Percentiles rank a stretch among this genome's conserved stretches.
These are phyloP conservation scores for Tribolium freemani DNA, from an alignment of 2,888 invertebrate genomes.

Conservation along the genomic window DNA sequence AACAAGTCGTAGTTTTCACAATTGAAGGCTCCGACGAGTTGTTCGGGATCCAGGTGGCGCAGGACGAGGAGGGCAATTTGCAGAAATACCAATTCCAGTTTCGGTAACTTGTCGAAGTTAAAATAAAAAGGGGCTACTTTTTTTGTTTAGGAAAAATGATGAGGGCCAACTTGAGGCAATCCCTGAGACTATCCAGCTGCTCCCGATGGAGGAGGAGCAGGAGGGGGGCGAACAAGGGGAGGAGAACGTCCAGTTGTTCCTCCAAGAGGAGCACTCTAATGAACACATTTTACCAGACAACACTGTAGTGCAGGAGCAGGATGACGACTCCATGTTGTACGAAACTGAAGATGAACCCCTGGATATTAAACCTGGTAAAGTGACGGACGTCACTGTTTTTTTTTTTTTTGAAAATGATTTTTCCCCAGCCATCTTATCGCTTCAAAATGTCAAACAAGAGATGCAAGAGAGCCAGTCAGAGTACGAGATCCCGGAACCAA, in stretches of 20 bases:
- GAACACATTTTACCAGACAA: slow-evolving; percentile 34
- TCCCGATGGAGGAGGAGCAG: slow-evolving; percentile 55
- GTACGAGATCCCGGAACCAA: not conserved
- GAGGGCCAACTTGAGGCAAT: slow-evolving; percentile 65
- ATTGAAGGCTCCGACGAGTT: slow-evolving; percentile 65
- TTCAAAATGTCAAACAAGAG: slow-evolving; percentile 21
- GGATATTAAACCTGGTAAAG: slow-evolving; percentile 48
- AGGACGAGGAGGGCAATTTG: slow-evolving; percentile 65
- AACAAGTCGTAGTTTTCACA: slow-evolving; percentile 62
- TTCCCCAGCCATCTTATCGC: not conserved
- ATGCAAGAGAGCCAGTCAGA: not conserved
- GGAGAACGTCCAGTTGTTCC: slow-evolving; percentile 2
- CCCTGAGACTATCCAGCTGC: slow-evolving; percentile 63
- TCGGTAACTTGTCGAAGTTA: slow-evolving; percentile 53
- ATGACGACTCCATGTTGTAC: slow-evolving; percentile 14
- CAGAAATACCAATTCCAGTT: slow-evolving; percentile 66
- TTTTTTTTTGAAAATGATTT: not conserved
- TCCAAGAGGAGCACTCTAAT: slow-evolving; percentile 15
- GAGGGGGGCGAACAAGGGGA: slow-evolving; percentile 2
- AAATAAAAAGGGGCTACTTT: not conserved
- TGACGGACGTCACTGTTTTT: not conserved
- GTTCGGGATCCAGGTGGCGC: slow-evolving; percentile 63
- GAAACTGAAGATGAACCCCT: slow-evolving; percentile 33
- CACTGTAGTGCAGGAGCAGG: not conserved
- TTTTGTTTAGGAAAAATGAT: slow-evolving; percentile 59